phyloP scores from a whole-genome alignment of 1,140 invertebrate genomes.

The Agrypnia vestita region DNA sequence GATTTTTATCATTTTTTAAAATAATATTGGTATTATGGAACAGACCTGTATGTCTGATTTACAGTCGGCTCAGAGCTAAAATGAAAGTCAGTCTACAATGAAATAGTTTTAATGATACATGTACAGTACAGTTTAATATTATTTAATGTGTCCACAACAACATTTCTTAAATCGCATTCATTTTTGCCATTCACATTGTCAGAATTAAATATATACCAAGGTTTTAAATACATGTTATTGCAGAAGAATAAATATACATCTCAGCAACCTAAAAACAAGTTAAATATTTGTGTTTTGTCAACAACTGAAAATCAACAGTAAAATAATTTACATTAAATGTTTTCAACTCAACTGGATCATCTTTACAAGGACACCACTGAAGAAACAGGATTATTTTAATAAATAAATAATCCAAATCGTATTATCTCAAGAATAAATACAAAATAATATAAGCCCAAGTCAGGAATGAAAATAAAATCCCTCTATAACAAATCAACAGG shows the following conservation, averaged over 20 bases:
- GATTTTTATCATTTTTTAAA: no score
- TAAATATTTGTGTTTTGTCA: conserved; percentile 5
- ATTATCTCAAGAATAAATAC: conserved; percentile 14
- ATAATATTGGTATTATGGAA: no score
- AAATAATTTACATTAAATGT: conserved; percentile 12
- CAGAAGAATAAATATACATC: conserved; percentile 30
- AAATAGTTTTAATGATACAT: conserved; percentile 58
- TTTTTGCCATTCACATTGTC: conserved; percentile 44
- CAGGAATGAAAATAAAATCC: no score
- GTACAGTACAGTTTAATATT: conserved; percentile 57
- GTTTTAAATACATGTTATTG: conserved; percentile 26
- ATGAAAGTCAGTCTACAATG: conserved; percentile 42
- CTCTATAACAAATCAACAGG: not conserved
- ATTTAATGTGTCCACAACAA: conserved; percentile 65
- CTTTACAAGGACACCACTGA: not conserved
- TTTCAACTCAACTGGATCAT: not conserved
- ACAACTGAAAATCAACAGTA: conserved; percentile 31
- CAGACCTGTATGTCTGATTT: no score
- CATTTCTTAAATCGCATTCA: conserved; percentile 60
- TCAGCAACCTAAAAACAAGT: conserved; percentile 30
- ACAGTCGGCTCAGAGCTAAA: not conserved
- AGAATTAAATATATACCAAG: conserved; percentile 43
- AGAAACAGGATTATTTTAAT: not conserved
- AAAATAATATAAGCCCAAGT: not conserved
- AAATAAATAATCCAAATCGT: not conserved